Percentiles rank a stretch among this genome's conserved stretches.
Conservation (phyloP, 1,140 invertebrate genomes). For the Varroa destructor region DNA sequence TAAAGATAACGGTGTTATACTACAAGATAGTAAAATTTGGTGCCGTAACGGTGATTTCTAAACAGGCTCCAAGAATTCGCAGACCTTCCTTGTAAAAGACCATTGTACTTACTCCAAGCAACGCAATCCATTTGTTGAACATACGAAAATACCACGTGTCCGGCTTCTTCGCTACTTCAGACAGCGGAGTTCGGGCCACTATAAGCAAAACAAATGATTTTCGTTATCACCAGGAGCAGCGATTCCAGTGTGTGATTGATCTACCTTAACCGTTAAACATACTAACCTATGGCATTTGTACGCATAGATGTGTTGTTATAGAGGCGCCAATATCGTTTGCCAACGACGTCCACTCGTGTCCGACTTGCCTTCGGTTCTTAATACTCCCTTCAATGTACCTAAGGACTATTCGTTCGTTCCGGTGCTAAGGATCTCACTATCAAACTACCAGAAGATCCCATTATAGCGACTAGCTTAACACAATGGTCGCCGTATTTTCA, state of each 20-base stretch:
- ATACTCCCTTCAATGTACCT: no score
- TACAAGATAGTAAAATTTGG: background rate
- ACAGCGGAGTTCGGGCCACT: constrained; percentile 27
- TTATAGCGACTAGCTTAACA: no score
- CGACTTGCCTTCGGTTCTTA: no score
- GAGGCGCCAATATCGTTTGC: background rate
- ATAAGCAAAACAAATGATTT: constrained; percentile 17
- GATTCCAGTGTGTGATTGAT: no score
- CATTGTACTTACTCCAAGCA: constrained; percentile 62
- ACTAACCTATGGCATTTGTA: constrained; percentile 5
- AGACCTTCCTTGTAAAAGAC: background rate
- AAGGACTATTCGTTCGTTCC: no score
- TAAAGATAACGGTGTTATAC: background rate
- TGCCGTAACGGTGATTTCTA: background rate
- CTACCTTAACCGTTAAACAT: background rate
- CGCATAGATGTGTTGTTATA: constrained; percentile 21
- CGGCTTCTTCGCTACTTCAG: constrained; percentile 65
- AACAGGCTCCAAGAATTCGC: no score
- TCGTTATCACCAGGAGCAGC: background rate
- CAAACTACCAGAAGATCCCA: no score
- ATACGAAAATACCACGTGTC: constrained; percentile 83
- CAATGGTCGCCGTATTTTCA: no score
- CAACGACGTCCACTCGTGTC: no score
- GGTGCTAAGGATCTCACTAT: no score
- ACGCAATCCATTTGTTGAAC: constrained; percentile 80